Conservation (phyloP, 2,113 vertebrate genomes). For the Loxodonta africana region DNA sequence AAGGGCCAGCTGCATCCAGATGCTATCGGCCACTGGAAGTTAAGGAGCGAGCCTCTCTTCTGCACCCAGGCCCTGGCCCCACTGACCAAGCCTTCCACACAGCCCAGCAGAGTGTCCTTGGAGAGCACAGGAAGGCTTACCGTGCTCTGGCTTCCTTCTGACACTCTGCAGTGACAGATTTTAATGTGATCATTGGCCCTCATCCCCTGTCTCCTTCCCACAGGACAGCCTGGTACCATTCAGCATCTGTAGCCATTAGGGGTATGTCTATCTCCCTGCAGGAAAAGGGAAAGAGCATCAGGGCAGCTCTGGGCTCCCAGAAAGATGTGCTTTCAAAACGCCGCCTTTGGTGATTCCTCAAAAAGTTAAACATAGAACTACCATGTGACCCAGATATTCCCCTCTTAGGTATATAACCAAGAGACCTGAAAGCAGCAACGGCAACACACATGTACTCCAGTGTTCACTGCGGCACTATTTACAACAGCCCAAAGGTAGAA, state of each 20-base stretch:
- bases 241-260: too few relatives aligned
- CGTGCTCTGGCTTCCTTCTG: neutral
- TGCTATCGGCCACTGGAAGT: neutral
- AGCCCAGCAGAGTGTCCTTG: neutral
- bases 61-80: neutral
- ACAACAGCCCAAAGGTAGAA: neutral
- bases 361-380: neutral
- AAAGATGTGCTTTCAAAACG: neutral
- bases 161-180: neutral
- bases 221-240: neutral
- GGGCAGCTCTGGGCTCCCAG: neutral
- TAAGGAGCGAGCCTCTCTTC: neutral
- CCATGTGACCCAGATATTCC: neutral
- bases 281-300: neutral
- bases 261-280: neutral
- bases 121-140: accelerated
- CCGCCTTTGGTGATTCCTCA: neutral
- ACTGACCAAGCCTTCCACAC: neutral
- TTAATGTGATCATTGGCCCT: neutral
- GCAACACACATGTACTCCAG: neutral
- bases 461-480: neutral
- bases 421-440: neutral
- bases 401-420: neutral
- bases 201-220: neutral
- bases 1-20: neutral